Conservation (phyloP, 2,113 vertebrate genomes). For the Nibea coibor region DNA sequence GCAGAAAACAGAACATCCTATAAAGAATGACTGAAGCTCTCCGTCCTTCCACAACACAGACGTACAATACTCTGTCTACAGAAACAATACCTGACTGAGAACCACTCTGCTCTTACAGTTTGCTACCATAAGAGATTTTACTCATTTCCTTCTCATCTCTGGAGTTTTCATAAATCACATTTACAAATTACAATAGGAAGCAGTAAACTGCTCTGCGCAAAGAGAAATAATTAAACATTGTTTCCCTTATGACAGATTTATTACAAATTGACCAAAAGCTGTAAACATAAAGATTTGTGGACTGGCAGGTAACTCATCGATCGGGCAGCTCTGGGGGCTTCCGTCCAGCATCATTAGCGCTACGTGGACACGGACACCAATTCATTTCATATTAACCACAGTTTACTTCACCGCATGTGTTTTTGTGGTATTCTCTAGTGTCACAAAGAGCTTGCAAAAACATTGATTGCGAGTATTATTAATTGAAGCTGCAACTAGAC, state of each 20-base stretch:
- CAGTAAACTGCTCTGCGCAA: not conserved
- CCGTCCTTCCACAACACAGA: slow-evolving; percentile 17
- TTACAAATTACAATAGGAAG: not conserved
- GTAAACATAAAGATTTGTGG: not conserved
- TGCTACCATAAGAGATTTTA: not conserved
- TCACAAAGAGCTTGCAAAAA: not conserved
- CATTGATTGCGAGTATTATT: not conserved
- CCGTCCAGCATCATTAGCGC: not conserved
- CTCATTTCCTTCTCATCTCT: not conserved
- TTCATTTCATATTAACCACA: not conserved
- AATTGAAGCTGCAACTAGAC: not conserved
- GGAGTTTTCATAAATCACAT: slow-evolving; percentile 21
- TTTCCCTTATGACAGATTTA: not conserved
- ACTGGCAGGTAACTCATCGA: slow-evolving; percentile 1
- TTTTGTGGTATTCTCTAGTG: not conserved
- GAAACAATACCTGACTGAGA: slow-evolving; percentile 27
- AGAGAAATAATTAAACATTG: not conserved
- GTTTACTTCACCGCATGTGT: not conserved
- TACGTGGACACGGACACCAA: not conserved
- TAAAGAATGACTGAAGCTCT: slow-evolving; percentile 36
- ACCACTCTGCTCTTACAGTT: slow-evolving; percentile 8
- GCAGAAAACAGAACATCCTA: slow-evolving; percentile 31
- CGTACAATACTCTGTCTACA: slow-evolving; percentile 4
- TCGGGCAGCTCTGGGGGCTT: not conserved
- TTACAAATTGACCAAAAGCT: slow-evolving; percentile 2